These are phyloP conservation scores for Muscicapa adusta DNA, from an alignment of 2,113 vertebrate genomes.

Conservation along the genomic window DNA sequence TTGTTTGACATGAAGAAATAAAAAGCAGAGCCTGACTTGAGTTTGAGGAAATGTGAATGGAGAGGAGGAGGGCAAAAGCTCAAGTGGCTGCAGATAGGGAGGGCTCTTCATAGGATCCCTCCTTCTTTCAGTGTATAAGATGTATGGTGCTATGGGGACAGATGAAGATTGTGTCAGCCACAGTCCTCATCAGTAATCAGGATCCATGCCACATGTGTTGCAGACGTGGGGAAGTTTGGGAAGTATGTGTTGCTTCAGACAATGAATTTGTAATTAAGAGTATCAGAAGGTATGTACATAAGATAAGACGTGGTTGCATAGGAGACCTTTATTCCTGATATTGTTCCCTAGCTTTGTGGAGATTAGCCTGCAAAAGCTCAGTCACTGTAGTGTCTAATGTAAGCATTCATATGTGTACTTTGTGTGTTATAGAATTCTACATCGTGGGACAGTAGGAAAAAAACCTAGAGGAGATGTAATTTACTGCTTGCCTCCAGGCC, in stretches of 20 bases:
- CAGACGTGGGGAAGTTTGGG: background rate
- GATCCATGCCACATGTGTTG: background rate
- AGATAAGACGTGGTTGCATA: background rate
- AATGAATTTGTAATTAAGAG: conserved; percentile 17
- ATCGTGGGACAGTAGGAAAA: background rate
- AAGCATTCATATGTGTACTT: background rate
- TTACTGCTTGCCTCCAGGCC: background rate
- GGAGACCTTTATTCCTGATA: background rate
- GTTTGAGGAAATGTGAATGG: background rate
- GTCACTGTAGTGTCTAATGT: background rate
- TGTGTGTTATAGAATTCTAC: background rate
- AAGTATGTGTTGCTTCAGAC: conserved; percentile 17
- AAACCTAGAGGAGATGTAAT: background rate
- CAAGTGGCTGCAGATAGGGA: background rate
- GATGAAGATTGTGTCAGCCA: background rate
- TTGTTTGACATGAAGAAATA: background rate
- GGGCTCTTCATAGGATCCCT: conserved; percentile 6
- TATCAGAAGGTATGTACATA: conserved; percentile 16
- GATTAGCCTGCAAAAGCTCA: background rate
- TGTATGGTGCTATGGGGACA: background rate
- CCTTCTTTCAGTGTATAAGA: background rate
- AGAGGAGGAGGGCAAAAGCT: conserved; percentile 20
- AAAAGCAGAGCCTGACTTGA: background rate
- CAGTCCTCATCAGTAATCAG: background rate
- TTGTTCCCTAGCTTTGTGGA: background rate